Evolutionary conservation across 2,113 vertebrate genomes (phyloP), one percentile per base, ranked within the genome.

Genomic region (Clarias magur): DNA sequence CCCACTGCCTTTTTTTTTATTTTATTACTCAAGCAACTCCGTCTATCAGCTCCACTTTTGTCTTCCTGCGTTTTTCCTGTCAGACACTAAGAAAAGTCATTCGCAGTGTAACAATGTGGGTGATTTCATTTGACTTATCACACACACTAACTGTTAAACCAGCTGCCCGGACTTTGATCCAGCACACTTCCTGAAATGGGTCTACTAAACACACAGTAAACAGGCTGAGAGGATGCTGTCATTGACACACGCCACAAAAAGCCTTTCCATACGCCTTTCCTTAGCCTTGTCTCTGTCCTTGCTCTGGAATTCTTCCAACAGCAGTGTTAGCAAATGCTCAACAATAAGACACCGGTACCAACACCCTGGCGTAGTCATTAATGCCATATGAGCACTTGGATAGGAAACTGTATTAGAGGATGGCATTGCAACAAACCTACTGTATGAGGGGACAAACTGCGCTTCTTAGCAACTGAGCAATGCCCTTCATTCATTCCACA

Each of bases 121-220:
- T 94, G 94, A 95, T 95, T 95, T 94, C 92, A 93, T 92, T 94
- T 93, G 92, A 94, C 94, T 95, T 95, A 95, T 95, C 93, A 92
- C 92, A 93, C 91, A 93, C 91, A 88, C 91, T 94, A 94, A 96
- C 94, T 93, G 92, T 93, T 94, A 94, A 94, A 95, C 92, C 95
- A 96, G 95, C 95, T 95, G 95, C 92, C 90, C 91, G 92, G 93
- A 94, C 94, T 95, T 95, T 94, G 91, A 95, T 96, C 94, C 95
- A 94, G 93, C 94, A 93, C 92, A 91, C 94, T 95, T 96, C 95
- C 94, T 94, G 93, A 91, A 93, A 93, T 93, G 92, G 89, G 92
- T 94, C 94, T 94, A 93, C 93, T 90, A 89, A 91, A 93, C 92
- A 90, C 89, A n/a, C 62, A 68, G 94, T 95, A 94, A 95, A 95